These are phyloP conservation scores for Molossus alvarezi DNA, from an alignment of 2,797 vertebrate species.

Conservation along the genomic window DNA sequence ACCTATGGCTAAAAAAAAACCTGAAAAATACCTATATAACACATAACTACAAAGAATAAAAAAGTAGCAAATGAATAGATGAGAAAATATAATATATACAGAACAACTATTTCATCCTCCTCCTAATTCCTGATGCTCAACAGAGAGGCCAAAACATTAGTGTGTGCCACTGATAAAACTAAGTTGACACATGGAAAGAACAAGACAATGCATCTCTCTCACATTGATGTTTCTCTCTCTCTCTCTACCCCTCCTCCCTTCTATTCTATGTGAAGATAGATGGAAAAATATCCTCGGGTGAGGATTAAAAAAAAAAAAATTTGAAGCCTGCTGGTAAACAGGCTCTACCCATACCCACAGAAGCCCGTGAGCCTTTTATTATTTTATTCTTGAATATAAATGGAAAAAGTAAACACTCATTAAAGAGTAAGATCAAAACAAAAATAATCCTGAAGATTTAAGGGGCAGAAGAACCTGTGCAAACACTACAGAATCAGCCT, in stretches of 20 bases:
- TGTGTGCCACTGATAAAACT: neutral
- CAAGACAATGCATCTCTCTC: neutral
- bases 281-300: too few species aligned
- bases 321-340: neutral
- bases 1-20: neutral
- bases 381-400: constrained; percentile 52
- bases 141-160: neutral
- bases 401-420: neutral
- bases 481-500: neutral
- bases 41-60: constrained; percentile 2
- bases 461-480: neutral
- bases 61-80: constrained; percentile 38
- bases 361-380: neutral
- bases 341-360: neutral
- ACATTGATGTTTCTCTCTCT: too few species aligned
- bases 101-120: neutral
- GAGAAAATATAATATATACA: neutral
- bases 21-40: neutral
- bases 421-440: constrained; percentile 27
- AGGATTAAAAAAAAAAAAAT: too few species aligned
- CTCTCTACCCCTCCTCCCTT: too few species aligned
- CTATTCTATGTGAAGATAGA: too few species aligned
- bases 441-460: constrained; percentile 43
- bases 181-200: neutral
- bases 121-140: neutral